phyloP scores from a whole-genome alignment of 30 jellyfish, hydroid and myxozoan genomes.

The Cassiopea xamachana region DNA sequence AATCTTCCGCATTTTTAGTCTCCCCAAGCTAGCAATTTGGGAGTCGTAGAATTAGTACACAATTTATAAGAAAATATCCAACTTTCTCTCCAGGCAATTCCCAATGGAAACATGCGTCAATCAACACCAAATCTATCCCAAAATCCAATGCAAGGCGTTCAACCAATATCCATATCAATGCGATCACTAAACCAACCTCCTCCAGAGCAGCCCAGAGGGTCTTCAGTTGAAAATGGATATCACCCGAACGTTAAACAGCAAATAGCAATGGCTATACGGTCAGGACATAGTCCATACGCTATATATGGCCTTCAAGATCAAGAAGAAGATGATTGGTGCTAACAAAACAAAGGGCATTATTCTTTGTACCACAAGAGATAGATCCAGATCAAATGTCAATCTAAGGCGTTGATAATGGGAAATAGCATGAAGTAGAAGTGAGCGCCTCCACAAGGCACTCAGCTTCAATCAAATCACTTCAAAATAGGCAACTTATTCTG shows the following conservation, averaged over 20 bases:
- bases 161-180: slow-evolving; percentile 79
- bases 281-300: slow-evolving; percentile 99
- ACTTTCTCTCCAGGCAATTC: slow-evolving; percentile 40
- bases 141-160: slow-evolving; percentile 76
- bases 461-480: background rate
- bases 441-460: background rate
- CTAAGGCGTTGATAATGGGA: background rate
- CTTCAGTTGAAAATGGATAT: slow-evolving; percentile 61
- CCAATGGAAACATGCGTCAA: slow-evolving; percentile 78
- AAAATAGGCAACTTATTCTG: background rate
- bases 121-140: slow-evolving; percentile 85
- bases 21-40: too few relatives aligned
- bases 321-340: slow-evolving; percentile 99
- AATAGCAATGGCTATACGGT: slow-evolving; percentile 95
- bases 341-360: slow-evolving; percentile 7
- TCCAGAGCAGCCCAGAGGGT: slow-evolving; percentile 64
- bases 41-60: too few relatives aligned
- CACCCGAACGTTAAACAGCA: slow-evolving; percentile 85
- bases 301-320: slow-evolving; percentile 94
- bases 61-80: too few relatives aligned
- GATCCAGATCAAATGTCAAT: background rate
- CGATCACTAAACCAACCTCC: slow-evolving; percentile 73
- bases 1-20: too few relatives aligned
- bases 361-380: background rate
- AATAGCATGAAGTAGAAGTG: background rate